A percentile compares a stretch with the other conserved stretches of the same genome.
Evolutionary conservation across 2,888 invertebrate species (phyloP).

Genomic region (Caenorhabditis wallacei): DNA sequence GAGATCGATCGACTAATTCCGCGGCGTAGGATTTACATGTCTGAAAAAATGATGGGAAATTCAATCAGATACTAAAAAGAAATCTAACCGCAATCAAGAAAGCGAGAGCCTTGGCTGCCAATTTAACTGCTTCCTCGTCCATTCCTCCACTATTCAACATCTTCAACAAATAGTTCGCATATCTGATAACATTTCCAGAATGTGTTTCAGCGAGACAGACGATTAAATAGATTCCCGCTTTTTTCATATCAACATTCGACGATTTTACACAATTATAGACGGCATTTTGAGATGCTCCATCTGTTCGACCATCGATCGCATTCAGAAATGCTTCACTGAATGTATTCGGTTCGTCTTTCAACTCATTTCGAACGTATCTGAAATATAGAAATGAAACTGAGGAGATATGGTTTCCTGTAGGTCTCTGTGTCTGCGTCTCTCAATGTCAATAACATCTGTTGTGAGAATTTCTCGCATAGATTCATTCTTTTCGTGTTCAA

Average conservation of each 20-base stretch:
- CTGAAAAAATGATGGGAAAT: slow-evolving; percentile 43
- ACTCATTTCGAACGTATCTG: slow-evolving; percentile 70
- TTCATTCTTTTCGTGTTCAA: too few relatives aligned
- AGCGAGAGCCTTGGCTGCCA: slow-evolving; percentile 96
- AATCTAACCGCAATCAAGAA: slow-evolving; percentile 88
- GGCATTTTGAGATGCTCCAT: slow-evolving; percentile 48
- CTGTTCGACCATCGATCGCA: slow-evolving; percentile 62
- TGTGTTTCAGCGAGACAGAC: slow-evolving; percentile 71
- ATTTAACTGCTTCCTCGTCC: slow-evolving; percentile 90
- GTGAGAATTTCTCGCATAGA: too few relatives aligned
- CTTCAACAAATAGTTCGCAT: slow-evolving; percentile 71
- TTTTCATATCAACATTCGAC: slow-evolving; percentile 52
- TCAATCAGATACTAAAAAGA: too few relatives aligned
- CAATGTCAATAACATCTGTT: not conserved
- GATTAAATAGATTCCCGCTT: slow-evolving; percentile 73
- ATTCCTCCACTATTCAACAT: slow-evolving; percentile 58
- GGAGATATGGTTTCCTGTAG: not conserved
- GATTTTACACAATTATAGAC: slow-evolving; percentile 62
- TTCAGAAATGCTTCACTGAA: slow-evolving; percentile 69
- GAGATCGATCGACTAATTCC: slow-evolving; percentile 98
- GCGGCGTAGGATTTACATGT: slow-evolving; percentile 92
- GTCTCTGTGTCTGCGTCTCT: not conserved
- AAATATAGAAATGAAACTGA: not conserved
- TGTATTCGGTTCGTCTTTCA: slow-evolving; percentile 65
- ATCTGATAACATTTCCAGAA: slow-evolving; percentile 61